These are phyloP conservation scores for Naja naja DNA, from an alignment of 2,113 vertebrate genomes.

Conservation along the genomic window DNA sequence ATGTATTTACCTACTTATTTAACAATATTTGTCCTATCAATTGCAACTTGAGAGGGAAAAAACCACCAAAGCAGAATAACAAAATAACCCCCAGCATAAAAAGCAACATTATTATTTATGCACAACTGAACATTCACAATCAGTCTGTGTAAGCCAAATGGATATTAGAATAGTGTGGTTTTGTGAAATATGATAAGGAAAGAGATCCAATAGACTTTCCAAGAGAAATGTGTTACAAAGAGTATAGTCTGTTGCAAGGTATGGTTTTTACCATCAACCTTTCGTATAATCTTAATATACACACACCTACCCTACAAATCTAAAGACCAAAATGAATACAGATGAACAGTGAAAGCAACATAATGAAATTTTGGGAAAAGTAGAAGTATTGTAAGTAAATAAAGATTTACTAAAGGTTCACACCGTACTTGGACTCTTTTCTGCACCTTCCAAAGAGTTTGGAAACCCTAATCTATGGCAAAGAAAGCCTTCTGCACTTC, in stretches of 20 bases:
- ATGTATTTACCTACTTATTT: neutral
- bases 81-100: neutral
- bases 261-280: neutral
- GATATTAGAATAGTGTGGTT: neutral
- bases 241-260: neutral
- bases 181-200: neutral
- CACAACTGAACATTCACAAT: neutral
- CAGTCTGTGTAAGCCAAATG: neutral
- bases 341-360: neutral
- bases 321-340: neutral
- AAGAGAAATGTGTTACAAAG: neutral
- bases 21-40: neutral
- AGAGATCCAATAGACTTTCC: neutral
- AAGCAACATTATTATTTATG: neutral
- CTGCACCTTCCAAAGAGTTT: neutral
- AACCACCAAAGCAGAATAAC: neutral
- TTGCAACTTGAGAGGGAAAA: neutral
- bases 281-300: neutral
- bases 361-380: neutral
- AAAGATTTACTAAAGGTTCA: neutral
- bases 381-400: neutral
- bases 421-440: neutral
- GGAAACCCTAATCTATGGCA: neutral
- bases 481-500: neutral
- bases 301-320: neutral